Evolutionary conservation across 1,140 invertebrate species (phyloP).

Genomic region (Zaprionus lachaisei): DNA sequence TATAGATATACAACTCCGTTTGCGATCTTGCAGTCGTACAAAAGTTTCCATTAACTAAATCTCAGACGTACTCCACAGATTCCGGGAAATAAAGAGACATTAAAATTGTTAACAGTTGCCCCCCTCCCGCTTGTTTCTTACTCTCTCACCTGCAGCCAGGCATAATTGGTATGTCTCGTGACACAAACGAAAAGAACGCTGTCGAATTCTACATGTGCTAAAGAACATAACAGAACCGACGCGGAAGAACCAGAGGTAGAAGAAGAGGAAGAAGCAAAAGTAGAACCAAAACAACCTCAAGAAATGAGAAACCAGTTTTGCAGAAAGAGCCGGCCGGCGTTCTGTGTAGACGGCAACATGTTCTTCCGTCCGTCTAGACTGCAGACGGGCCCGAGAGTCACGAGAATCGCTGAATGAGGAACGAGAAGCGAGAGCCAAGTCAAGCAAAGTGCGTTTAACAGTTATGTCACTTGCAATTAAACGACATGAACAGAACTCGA

Average conservation of each 20-base stretch:
- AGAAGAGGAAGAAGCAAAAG: conserved; percentile 24
- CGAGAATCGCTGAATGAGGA: neutral
- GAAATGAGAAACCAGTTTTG: conserved; percentile 65
- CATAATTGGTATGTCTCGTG: conserved; percentile 54
- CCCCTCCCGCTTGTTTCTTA: neutral
- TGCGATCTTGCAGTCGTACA: conserved; percentile 64
- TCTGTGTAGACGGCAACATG: conserved; percentile 56
- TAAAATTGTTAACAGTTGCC: conserved; percentile 46
- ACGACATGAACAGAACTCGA: conserved; percentile 31
- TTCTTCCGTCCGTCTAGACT: conserved; percentile 37
- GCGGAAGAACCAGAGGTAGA: conserved; percentile 44
- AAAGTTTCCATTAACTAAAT: conserved; percentile 63
- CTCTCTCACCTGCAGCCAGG: neutral
- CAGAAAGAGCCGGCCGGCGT: conserved; percentile 70
- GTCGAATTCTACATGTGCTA: neutral
- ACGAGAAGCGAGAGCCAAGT: conserved; percentile 31
- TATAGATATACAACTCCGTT: neutral
- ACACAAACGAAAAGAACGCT: conserved; percentile 49
- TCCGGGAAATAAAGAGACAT: conserved; percentile 66
- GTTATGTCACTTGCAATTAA: conserved; percentile 67
- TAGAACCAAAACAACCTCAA: conserved; percentile 50
- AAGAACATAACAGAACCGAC: conserved; percentile 45
- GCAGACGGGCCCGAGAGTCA: neutral
- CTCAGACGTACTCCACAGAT: conserved; percentile 58
- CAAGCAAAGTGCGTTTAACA: conserved; percentile 72